Percentiles rank a stretch among this genome's conserved stretches.
Evolutionary conservation across 2,113 vertebrate species (phyloP).

Genomic region (Triplophysa dalaica): DNA sequence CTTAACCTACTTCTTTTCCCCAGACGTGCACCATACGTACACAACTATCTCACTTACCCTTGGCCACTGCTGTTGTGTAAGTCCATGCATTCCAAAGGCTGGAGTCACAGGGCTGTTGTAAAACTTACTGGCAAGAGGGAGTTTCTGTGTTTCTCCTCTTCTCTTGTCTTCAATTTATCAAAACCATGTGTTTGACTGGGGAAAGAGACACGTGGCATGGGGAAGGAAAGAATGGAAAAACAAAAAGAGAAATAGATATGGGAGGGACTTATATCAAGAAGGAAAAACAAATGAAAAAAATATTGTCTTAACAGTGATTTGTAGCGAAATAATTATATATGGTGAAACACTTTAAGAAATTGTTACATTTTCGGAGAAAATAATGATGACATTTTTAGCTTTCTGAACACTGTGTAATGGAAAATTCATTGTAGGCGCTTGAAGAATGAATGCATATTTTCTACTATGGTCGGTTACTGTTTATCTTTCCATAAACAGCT

Average conservation of each 20-base stretch:
- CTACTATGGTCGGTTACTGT: too few relatives aligned
- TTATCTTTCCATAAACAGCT: too few relatives aligned
- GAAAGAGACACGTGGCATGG: constrained; percentile 70
- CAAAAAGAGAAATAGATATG: not conserved
- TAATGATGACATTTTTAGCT: too few relatives aligned
- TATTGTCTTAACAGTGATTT: not conserved
- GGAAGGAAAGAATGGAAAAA: constrained; percentile 46
- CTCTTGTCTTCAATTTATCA: constrained; percentile 68
- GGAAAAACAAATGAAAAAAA: constrained; percentile 3
- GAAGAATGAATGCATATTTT: too few relatives aligned
- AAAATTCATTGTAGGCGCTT: too few relatives aligned
- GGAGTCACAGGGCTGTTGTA: constrained; percentile 76
- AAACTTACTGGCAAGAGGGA: constrained; percentile 75
- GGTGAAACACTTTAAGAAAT: too few relatives aligned
- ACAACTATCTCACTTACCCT: constrained; percentile 28
- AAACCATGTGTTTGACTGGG: constrained; percentile 71
- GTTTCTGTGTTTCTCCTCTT: constrained; percentile 69
- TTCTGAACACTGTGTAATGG: too few relatives aligned
- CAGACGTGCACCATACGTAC: constrained; percentile 34
- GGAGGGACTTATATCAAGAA: not conserved
- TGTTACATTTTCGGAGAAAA: too few relatives aligned
- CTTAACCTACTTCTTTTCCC: not conserved
- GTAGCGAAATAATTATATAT: not conserved
- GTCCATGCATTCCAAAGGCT: constrained; percentile 71
- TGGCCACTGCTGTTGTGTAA: constrained; percentile 72